phyloP scores from a whole-genome alignment of 2,888 invertebrate genomes.

The Tanytarsus gracilentus region DNA sequence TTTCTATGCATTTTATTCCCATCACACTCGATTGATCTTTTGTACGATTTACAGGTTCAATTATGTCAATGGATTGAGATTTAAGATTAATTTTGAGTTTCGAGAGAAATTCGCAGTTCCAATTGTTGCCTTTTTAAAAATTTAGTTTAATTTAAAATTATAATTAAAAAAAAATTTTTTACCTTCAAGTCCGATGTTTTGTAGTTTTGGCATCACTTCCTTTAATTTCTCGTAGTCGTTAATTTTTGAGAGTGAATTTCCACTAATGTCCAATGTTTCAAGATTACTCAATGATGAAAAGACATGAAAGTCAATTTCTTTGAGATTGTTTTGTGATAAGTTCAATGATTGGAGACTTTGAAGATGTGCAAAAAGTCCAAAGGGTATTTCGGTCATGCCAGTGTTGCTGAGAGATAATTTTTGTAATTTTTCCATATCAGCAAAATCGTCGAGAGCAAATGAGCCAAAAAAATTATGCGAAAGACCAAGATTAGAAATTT shows the following conservation, averaged over 20 bases:
- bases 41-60: background rate
- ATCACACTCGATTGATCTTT: conserved; percentile 1
- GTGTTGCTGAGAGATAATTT: background rate
- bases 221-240: background rate
- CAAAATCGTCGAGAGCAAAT: background rate
- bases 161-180: too few relatives aligned
- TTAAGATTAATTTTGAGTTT: background rate
- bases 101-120: background rate
- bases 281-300: background rate
- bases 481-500: background rate
- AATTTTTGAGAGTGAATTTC: background rate
- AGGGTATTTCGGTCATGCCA: background rate
- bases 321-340: background rate
- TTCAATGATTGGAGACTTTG: background rate
- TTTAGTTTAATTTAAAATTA: too few relatives aligned
- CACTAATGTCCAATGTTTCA: background rate
- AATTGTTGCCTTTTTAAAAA: background rate
- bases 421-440: background rate
- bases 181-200: background rate
- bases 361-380: background rate
- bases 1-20: background rate
- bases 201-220: background rate
- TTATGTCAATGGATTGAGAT: background rate
- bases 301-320: background rate
- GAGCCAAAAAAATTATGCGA: background rate